These are phyloP conservation scores for Aphelinus atriplicis DNA, from an alignment of 1,140 invertebrate genomes.

Conservation along the genomic window DNA sequence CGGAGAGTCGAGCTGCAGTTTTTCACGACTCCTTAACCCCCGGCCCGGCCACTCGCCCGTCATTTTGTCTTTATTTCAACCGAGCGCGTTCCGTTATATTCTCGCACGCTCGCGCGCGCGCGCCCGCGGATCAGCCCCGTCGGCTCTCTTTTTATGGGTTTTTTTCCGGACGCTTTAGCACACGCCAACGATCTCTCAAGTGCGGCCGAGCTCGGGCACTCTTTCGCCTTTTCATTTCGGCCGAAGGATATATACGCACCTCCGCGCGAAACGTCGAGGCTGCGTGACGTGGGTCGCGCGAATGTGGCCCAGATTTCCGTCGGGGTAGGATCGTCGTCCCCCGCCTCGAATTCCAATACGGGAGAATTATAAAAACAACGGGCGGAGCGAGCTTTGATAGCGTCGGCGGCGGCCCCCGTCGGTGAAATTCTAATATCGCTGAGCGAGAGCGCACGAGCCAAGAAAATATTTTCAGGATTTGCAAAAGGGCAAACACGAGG, in stretches of 20 bases:
- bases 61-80: constrained; percentile 29
- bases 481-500: constrained; percentile 10
- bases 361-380: constrained; percentile 34
- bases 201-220: neutral
- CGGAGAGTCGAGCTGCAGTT: neutral
- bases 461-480: constrained; percentile 28
- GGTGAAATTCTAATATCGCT: constrained; percentile 32
- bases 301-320: no score
- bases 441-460: neutral
- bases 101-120: neutral
- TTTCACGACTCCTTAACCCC: constrained; percentile 30
- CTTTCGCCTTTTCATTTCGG: neutral
- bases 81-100: constrained; percentile 1
- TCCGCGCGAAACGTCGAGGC: no score
- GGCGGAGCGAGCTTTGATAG: constrained; percentile 37
- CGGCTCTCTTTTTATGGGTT: constrained; percentile 9
- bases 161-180: constrained; percentile 23
- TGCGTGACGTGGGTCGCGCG: no score
- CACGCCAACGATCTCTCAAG: constrained; percentile 6
- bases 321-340: no score
- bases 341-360: neutral
- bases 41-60: constrained; percentile 2
- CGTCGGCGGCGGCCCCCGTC: constrained; percentile 18
- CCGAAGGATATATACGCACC: neutral
- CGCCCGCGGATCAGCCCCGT: constrained; percentile 14